These are phyloP conservation scores for Porites lutea DNA, from an alignment of 64 coral and sea anemone species.

Conservation along the genomic window DNA sequence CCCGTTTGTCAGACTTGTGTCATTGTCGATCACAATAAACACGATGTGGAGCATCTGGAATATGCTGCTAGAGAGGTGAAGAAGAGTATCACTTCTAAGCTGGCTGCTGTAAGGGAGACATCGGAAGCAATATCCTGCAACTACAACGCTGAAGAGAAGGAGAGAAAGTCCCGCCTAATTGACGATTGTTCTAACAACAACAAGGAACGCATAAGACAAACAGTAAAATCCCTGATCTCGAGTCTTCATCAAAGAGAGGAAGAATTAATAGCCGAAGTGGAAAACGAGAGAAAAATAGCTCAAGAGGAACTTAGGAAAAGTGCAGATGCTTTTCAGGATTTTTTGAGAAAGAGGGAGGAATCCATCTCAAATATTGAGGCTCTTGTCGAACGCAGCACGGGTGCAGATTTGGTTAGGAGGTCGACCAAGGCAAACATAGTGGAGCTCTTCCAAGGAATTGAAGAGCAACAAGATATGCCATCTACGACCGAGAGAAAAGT, in stretches of 20 bases:
- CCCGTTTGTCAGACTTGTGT: slow-evolving; percentile 39
- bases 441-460: neutral
- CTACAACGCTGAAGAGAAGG: neutral
- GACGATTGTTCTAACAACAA: neutral
- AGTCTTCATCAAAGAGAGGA: neutral
- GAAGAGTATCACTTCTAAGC: neutral
- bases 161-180: neutral
- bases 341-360: neutral
- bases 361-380: neutral
- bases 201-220: neutral
- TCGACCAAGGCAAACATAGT: neutral
- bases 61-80: neutral
- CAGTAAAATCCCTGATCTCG: neutral
- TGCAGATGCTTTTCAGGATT: neutral
- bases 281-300: neutral
- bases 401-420: neutral
- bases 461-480: neutral
- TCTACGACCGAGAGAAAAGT: neutral
- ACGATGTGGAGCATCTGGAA: slow-evolving; percentile 54
- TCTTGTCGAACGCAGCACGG: neutral
- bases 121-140: neutral
- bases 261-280: neutral
- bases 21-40: slow-evolving; percentile 32
- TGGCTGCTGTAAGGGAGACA: neutral
- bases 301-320: neutral